These are phyloP conservation scores for Danionella dracula DNA, from an alignment of 2,797 vertebrate species.

Conservation along the genomic window DNA sequence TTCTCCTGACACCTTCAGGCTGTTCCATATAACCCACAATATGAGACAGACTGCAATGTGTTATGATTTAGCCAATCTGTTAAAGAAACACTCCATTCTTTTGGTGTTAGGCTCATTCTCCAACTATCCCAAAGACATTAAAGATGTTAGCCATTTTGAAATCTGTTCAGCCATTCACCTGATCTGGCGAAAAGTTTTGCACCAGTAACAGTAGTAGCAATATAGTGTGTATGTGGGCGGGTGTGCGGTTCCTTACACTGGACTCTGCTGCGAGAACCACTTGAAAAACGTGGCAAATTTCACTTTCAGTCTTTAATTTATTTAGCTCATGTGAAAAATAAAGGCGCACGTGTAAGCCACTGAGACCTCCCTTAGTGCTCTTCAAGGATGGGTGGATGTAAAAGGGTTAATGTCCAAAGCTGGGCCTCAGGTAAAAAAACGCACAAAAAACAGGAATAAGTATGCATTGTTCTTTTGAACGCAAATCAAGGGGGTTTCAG, in stretches of 20 bases:
- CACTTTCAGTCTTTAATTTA: too few species aligned
- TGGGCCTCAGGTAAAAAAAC: constrained; percentile 26
- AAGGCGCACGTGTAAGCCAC: background rate
- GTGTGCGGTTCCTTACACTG: too few species aligned
- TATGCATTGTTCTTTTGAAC: constrained; percentile 25
- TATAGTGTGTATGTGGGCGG: too few species aligned
- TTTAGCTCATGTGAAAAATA: constrained; percentile 8
- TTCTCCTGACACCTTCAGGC: constrained; percentile 13
- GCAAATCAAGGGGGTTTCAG: constrained; percentile 35
- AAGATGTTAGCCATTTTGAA: too few species aligned
- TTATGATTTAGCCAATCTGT: background rate
- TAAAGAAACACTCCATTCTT: too few species aligned
- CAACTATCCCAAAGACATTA: too few species aligned
- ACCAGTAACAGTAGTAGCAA: too few species aligned
- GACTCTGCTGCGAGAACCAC: too few species aligned
- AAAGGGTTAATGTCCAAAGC: constrained; percentile 25
- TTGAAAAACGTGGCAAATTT: too few species aligned
- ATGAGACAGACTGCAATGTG: constrained; percentile 4
- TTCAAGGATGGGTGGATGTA: constrained; percentile 33
- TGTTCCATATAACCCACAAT: constrained; percentile 17
- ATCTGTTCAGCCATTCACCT: too few species aligned
- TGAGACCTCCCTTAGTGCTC: background rate
- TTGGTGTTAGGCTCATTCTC: too few species aligned
- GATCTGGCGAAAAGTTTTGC: too few species aligned
- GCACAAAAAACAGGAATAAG: constrained; percentile 5